A percentile compares a stretch with the other conserved stretches of the same genome.
phyloP scores from a whole-genome alignment of 2,113 vertebrate genomes.

The Petroica traversi region DNA sequence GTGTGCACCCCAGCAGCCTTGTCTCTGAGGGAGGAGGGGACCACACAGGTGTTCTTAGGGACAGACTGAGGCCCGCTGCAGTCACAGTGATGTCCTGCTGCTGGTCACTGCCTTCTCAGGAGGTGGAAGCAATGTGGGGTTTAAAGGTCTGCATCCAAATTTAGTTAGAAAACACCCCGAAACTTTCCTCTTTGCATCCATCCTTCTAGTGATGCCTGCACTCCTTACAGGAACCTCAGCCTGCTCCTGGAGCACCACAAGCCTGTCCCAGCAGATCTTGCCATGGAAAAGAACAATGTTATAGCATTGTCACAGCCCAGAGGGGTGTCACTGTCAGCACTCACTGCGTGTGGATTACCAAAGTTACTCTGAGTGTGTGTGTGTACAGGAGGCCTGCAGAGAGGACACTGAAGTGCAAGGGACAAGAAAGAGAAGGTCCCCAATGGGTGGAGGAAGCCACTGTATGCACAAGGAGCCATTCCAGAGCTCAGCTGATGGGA shows the following conservation, averaged over 20 bases:
- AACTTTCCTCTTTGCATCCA: background rate
- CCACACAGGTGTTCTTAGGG: background rate
- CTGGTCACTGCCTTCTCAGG: background rate
- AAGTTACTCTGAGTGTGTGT: rapidly evolving
- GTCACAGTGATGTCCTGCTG: background rate
- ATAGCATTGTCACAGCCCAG: background rate
- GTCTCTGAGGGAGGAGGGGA: background rate
- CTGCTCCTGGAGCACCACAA: background rate
- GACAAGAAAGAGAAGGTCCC: background rate
- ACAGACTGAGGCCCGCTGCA: rapidly evolving
- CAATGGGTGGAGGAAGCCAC: background rate
- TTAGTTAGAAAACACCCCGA: background rate
- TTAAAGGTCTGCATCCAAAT: background rate
- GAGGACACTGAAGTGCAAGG: background rate
- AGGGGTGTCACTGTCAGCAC: background rate
- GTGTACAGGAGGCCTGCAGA: background rate
- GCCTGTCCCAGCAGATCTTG: background rate
- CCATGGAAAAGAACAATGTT: background rate
- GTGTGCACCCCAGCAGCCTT: background rate
- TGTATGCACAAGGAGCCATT: background rate
- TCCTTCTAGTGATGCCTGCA: background rate
- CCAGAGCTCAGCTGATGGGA: background rate
- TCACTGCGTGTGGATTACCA: background rate
- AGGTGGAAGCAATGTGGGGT: background rate
- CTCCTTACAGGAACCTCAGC: background rate